Percentiles rank a stretch among this genome's conserved stretches.
Evolutionary conservation across 2,888 invertebrate genomes (phyloP).

Genomic region (Phania funesta): DNA sequence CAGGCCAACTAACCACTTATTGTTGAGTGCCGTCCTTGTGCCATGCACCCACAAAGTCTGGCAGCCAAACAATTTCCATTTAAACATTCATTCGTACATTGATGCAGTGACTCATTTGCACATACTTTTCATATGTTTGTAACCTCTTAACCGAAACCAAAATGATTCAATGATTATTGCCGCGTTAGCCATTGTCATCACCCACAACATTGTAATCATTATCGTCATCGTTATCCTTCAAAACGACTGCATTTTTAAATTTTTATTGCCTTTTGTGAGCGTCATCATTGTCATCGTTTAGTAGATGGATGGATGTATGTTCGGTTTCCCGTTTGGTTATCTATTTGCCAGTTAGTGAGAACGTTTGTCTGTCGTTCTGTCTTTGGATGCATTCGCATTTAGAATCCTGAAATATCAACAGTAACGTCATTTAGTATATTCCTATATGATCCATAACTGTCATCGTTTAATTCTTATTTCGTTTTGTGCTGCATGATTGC

Average conservation of each 20-base stretch:
- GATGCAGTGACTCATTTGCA: not conserved
- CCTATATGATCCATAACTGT: slow-evolving; percentile 43
- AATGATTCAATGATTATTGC: slow-evolving; percentile 62
- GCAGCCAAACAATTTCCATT: slow-evolving; percentile 10
- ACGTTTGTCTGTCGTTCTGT: not conserved
- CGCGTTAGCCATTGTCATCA: slow-evolving; percentile 60
- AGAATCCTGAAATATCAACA: slow-evolving; percentile 36
- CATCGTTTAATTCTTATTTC: slow-evolving; percentile 36
- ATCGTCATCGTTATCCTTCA: slow-evolving; percentile 38
- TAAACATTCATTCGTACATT: slow-evolving; percentile 16
- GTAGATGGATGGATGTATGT: not conserved
- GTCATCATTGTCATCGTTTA: not conserved
- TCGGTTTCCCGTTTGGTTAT: not conserved
- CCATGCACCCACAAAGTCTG: not conserved
- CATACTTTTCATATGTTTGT: slow-evolving; percentile 37
- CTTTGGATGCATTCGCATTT: not conserved
- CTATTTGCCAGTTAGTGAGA: not conserved
- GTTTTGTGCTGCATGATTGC: not conserved
- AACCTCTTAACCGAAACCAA: slow-evolving; percentile 58
- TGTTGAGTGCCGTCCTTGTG: not conserved
- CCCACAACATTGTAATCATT: slow-evolving; percentile 46
- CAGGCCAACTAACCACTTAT: not conserved
- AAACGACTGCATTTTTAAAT: slow-evolving; percentile 33
- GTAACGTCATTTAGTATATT: slow-evolving; percentile 36
- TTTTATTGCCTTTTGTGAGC: slow-evolving; percentile 21